Percentiles rank a stretch among this genome's conserved stretches.
Conservation (phyloP, 2,113 vertebrate genomes). For the Notarius quadriscutis region DNA sequence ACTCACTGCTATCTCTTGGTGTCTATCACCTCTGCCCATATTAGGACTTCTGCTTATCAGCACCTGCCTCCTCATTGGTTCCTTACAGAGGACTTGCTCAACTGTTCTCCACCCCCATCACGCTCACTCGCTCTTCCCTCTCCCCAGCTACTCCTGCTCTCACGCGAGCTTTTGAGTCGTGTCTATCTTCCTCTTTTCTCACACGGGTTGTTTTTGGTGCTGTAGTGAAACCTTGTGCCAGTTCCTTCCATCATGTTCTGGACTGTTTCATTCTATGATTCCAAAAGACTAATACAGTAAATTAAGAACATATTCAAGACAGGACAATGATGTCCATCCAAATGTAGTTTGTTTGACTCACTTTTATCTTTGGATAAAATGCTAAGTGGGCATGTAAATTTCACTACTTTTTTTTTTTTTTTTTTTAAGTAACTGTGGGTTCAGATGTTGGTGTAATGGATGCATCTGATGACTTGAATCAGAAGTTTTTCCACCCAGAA, state of each 20-base stretch:
- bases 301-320: background rate
- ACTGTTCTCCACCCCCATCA: constrained; percentile 31
- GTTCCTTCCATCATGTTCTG: background rate
- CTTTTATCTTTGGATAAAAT: background rate
- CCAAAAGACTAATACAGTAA: background rate
- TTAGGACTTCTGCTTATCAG: constrained; percentile 42
- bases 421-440: background rate
- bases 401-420: too few relatives aligned
- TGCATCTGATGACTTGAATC: too few relatives aligned
- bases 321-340: background rate
- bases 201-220: background rate
- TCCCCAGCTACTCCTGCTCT: constrained; percentile 4
- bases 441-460: background rate
- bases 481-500: too few relatives aligned
- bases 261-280: background rate
- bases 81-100: constrained; percentile 29
- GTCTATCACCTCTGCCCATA: constrained; percentile 49
- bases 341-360: too few relatives aligned
- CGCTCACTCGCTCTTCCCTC: background rate
- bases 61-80: constrained; percentile 21
- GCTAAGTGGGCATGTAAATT: too few relatives aligned
- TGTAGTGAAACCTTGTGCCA: background rate
- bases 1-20: constrained; percentile 35
- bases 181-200: constrained; percentile 2
- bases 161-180: background rate